Percentiles rank a stretch among this genome's conserved stretches.
These are phyloP conservation scores for Actinernus sp. DNA, from an alignment of 92 coral and sea anemone genomes.

Conservation along the genomic window DNA sequence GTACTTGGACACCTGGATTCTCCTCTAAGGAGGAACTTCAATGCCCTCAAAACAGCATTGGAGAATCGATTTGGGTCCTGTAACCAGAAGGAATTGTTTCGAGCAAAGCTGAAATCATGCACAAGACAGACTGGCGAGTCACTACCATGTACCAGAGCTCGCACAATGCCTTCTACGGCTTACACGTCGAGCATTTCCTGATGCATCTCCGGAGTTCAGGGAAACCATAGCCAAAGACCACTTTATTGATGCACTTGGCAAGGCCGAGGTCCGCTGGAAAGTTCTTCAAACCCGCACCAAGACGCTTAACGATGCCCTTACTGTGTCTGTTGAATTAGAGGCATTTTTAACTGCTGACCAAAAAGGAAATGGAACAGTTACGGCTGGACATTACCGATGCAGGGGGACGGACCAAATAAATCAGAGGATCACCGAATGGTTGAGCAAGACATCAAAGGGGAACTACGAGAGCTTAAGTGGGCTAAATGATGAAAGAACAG, in stretches of 20 bases:
- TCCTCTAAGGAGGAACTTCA: too few species aligned
- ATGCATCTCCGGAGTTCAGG: conserved; percentile 27
- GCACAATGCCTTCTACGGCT: too few species aligned
- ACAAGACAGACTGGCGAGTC: too few species aligned
- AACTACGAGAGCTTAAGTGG: too few species aligned
- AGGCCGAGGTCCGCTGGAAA: conserved; percentile 44
- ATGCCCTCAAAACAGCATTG: conserved; percentile 18
- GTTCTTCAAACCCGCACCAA: conserved; percentile 41
- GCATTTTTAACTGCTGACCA: conserved; percentile 37
- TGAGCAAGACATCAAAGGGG: conserved; percentile 1
- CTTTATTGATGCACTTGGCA: conserved; percentile 54
- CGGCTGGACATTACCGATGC: not conserved
- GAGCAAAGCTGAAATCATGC: too few species aligned
- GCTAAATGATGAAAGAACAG: too few species aligned
- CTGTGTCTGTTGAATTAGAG: conserved; percentile 40
- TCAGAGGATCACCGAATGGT: not conserved
- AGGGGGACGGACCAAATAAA: not conserved
- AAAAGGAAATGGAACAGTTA: too few species aligned
- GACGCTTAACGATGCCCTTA: conserved; percentile 40
- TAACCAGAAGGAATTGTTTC: conserved; percentile 50
- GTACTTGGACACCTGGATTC: conserved; percentile 11
- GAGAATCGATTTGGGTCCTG: conserved; percentile 43
- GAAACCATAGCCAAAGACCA: conserved; percentile 57
- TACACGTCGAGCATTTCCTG: conserved; percentile 37
- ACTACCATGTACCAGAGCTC: too few species aligned